Conservation (phyloP, 2,113 vertebrate genomes). For the Glaucomys volans region DNA sequence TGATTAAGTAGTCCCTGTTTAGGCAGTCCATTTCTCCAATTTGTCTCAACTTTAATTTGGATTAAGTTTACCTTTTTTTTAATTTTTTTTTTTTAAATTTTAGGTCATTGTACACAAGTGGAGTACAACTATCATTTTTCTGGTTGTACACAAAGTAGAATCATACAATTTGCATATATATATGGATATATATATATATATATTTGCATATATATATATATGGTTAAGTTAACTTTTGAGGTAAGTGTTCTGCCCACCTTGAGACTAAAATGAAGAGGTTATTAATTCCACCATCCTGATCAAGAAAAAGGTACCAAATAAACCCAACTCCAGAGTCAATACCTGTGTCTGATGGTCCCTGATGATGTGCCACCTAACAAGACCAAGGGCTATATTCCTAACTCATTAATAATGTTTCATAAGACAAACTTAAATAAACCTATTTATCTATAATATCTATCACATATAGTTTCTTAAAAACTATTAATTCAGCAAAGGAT, state of each 20-base stretch:
- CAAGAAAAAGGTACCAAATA: neutral
- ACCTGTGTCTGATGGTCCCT: neutral
- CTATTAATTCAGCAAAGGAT: neutral
- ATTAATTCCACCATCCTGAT: conserved; percentile 38
- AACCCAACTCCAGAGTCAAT: neutral
- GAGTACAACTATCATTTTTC: no score
- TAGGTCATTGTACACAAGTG: no score
- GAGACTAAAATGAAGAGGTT: neutral
- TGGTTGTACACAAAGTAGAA: no score
- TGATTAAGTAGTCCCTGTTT: neutral
- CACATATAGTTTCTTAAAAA: neutral
- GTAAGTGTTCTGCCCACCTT: neutral
- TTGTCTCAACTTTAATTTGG: conserved; percentile 3
- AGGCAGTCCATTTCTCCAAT: conserved; percentile 1
- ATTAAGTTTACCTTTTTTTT: neutral
- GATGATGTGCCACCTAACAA: neutral
- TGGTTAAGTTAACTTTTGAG: neutral
- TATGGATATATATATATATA: no score
- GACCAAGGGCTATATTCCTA: neutral
- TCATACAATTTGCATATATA: no score
- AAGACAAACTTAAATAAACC: neutral
- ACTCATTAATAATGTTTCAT: conserved; percentile 30
- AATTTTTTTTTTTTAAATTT: no score
- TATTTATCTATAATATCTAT: conserved; percentile 8
- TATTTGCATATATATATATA: no score